These are phyloP conservation scores for Lissocephala sabroskyi DNA, from an alignment of 2,888 invertebrate species.

Conservation along the genomic window DNA sequence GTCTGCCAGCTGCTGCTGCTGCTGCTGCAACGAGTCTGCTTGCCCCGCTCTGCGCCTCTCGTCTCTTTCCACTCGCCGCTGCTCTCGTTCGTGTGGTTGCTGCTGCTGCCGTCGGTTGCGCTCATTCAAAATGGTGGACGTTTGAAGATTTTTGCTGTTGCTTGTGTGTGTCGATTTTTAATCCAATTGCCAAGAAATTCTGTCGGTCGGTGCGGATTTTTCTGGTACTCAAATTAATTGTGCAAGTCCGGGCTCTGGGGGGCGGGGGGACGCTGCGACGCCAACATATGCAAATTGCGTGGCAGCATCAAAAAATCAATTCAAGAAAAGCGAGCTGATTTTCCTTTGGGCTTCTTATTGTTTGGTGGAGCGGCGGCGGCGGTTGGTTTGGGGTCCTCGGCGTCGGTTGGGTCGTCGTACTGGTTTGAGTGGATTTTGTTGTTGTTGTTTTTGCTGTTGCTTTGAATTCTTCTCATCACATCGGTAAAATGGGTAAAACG, in stretches of 20 bases:
- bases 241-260: no score
- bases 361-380: conserved; percentile 23
- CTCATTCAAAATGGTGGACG: conserved; percentile 64
- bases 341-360: conserved; percentile 10
- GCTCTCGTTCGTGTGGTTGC: conserved; percentile 27
- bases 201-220: conserved; percentile 25
- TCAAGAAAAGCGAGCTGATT: conserved; percentile 7
- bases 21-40: conserved; percentile 4
- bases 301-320: conserved; percentile 29
- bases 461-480: conserved; percentile 49
- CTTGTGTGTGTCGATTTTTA: conserved; percentile 23
- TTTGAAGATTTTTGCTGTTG: conserved; percentile 33
- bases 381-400: conserved; percentile 7
- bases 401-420: conserved; percentile 30
- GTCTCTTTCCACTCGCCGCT: conserved; percentile 19
- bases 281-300: conserved; percentile 32
- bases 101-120: conserved; percentile 28
- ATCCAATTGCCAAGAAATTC: conserved; percentile 45
- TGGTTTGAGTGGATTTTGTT: conserved; percentile 29
- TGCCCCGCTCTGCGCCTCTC: conserved; percentile 8
- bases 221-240: no score
- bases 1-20: conserved; percentile 42
- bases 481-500: conserved; percentile 30
- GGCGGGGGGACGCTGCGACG: no score
- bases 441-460: conserved; percentile 16